These are phyloP conservation scores for Phymastichus coffea DNA, from an alignment of 1,140 invertebrate species.

Conservation along the genomic window DNA sequence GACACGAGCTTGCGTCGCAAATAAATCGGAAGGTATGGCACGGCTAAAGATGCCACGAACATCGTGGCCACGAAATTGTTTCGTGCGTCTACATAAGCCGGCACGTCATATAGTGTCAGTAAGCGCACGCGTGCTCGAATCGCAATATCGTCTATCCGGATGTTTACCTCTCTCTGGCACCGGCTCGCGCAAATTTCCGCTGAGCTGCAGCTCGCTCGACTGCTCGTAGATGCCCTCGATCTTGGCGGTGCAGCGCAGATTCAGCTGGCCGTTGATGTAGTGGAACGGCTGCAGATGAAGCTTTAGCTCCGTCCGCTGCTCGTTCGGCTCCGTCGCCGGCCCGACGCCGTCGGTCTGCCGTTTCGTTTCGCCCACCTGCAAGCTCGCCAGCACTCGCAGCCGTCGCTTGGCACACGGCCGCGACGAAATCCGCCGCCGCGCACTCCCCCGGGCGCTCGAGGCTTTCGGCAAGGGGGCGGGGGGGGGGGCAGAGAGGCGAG, in stretches of 20 bases:
- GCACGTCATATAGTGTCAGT: not conserved
- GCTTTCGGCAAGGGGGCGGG: no score
- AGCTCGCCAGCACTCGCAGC: not conserved
- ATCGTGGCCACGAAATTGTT: no score
- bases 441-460: no score
- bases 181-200: conserved; percentile 41
- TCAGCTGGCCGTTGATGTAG: conserved; percentile 47
- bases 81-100: no score
- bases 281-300: conserved; percentile 43
- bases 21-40: no score
- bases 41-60: no score
- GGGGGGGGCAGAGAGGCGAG: no score
- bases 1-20: no score
- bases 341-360: no score
- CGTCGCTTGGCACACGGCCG: no score
- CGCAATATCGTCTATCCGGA: conserved; percentile 3
- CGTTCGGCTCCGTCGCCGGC: no score
- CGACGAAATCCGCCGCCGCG: no score
- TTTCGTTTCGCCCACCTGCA: not conserved
- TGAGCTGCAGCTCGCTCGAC: conserved; percentile 42
- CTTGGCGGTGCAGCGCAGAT: conserved; percentile 45
- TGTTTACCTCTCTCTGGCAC: conserved; percentile 49
- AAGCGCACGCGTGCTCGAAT: not conserved
- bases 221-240: conserved; percentile 42
- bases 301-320: conserved; percentile 42